Evolutionary conservation across 1,140 invertebrate genomes (phyloP).

Genomic region (Neotoxoptera formosana): DNA sequence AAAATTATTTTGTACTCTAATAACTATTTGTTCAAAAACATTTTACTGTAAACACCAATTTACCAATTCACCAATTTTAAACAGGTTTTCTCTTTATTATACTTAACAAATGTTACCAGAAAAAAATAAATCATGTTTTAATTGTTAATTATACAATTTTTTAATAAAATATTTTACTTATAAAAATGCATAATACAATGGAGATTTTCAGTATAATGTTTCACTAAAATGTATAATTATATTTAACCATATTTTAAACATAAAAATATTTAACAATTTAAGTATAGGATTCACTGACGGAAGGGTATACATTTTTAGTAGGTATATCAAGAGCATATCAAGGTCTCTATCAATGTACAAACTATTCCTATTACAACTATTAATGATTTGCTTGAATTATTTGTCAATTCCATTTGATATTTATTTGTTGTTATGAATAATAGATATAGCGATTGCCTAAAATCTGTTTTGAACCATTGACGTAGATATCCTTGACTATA

Average conservation of each 20-base stretch:
- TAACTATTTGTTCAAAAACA: no score
- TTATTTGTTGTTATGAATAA: not conserved
- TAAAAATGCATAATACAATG: not conserved
- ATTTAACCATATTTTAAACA: not conserved
- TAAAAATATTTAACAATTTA: no score
- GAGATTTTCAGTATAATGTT: not conserved
- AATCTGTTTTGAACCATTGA: not conserved
- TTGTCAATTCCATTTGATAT: not conserved
- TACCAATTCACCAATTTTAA: not conserved
- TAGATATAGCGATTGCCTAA: not conserved
- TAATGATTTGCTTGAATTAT: not conserved
- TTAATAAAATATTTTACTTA: not conserved
- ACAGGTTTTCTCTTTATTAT: not conserved
- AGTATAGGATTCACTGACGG: not conserved
- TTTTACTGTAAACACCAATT: not conserved
- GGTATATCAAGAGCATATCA: not conserved
- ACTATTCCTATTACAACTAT: not conserved
- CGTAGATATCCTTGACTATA: not conserved
- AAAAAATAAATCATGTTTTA: not conserved
- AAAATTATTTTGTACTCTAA: no score
- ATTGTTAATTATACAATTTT: not conserved
- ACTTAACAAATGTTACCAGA: not conserved
- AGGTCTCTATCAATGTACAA: not conserved
- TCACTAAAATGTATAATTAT: not conserved
- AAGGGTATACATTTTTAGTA: not conserved